Conservation (phyloP, 2,888 invertebrate species). For the Byasa hedistus region DNA sequence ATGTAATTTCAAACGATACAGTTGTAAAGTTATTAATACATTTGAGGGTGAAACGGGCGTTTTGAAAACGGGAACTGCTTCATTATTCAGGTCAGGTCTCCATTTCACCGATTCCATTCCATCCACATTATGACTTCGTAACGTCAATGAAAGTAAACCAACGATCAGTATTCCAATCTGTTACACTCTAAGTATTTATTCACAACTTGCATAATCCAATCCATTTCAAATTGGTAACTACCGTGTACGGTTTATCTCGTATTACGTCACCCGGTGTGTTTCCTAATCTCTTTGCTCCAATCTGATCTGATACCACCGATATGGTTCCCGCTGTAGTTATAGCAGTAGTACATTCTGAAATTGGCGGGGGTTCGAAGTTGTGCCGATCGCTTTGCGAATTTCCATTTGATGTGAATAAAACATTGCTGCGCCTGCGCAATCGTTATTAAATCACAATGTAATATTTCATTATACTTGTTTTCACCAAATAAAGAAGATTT, state of each 20-base stretch:
- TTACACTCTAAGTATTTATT: slow-evolving; percentile 42
- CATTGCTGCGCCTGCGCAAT: background rate
- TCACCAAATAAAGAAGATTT: background rate
- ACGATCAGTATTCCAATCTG: slow-evolving; percentile 48
- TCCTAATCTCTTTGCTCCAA: slow-evolving; percentile 15
- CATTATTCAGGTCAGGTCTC: slow-evolving; percentile 50
- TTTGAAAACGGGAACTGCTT: slow-evolving; percentile 42
- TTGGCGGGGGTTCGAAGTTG: background rate
- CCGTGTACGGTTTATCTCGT: slow-evolving; percentile 38
- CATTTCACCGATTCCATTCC: slow-evolving; percentile 47
- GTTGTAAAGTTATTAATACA: background rate
- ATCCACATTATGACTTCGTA: slow-evolving; percentile 37
- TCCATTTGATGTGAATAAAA: background rate
- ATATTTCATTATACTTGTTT: background rate
- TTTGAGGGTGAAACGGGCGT: background rate
- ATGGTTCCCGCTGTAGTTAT: background rate
- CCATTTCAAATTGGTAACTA: slow-evolving; percentile 47
- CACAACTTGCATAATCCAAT: slow-evolving; percentile 48
- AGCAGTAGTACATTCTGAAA: background rate
- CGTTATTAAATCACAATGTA: background rate
- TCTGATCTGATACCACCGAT: background rate
- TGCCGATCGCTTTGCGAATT: background rate
- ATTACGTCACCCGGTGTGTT: slow-evolving; percentile 28
- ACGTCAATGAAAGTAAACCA: slow-evolving; percentile 41
- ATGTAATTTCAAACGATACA: background rate